Evolutionary conservation across 1,140 invertebrate genomes (phyloP), one percentile per base, ranked within the genome.

Genomic region (Drosophila sp.): DNA sequence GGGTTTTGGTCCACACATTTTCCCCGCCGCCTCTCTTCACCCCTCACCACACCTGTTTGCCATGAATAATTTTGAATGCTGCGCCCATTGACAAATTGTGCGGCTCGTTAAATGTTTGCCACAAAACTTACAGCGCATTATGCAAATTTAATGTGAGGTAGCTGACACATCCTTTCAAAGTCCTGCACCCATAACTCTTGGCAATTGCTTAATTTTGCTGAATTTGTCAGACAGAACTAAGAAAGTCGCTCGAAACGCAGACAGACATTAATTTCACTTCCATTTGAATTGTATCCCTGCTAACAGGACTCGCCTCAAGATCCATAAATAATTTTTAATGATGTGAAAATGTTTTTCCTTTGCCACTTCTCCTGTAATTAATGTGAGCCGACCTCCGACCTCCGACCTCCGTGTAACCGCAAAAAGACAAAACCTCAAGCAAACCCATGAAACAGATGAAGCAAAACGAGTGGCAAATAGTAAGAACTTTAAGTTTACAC

Each of bases 281-380:
- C 33, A 41, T 33, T 66, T 70, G 33, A 78, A 77, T 77, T 55
- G 71, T 79, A 74, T 79, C 65, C 65, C 60, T 60, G 66, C 58
- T 73, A 73, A 79, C 76, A 10, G 44, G 40, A 47, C 65, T 30
- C 60, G 60, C 65, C 71, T 60, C 47, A 79, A 50, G 60, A 56
- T 63, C 29, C 78, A 75, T 80, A 79, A 80, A 80, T 80, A 75
- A 80, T 80, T 74, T 71, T 79, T 80, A 80, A 80, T 79, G 71
- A 79, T 75, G 78, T 79, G 77, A 65, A 80, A 70, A 79, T 71
- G 77, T 60, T 58, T 75, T 70, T 61, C 11, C 55, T 72, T 50
- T 56, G 60, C 25, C 75, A 73, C 68, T 72, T 77, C 66, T 38
- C 40, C 68, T 44, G 66, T 76, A 77, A 71, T 77, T 77, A 76